A percentile compares a stretch with the other conserved stretches of the same genome.
Evolutionary conservation across 2,888 invertebrate genomes (phyloP).

Genomic region (Phaedon cochleariae): DNA sequence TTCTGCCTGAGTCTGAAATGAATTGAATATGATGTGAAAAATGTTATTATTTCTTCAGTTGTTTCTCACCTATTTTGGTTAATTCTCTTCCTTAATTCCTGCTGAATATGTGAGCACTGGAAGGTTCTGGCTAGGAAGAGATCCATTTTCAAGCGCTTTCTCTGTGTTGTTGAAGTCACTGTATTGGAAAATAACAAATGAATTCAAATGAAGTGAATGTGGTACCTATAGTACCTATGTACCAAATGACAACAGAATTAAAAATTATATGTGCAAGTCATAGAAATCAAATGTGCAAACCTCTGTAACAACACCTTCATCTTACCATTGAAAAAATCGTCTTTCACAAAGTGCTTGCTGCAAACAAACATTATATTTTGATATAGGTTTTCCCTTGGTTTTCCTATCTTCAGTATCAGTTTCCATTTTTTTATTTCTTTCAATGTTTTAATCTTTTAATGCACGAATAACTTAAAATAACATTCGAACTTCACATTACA

Average conservation of each 20-base stretch:
- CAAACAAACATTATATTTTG: slow-evolving; percentile 6
- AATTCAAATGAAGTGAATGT: background rate
- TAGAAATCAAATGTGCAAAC: too few relatives aligned
- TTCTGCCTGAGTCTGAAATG: background rate
- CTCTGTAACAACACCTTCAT: background rate
- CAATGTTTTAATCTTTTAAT: background rate
- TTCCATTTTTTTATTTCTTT: slow-evolving; percentile 1
- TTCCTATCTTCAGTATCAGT: background rate
- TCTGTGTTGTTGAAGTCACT: background rate
- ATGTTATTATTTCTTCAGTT: background rate
- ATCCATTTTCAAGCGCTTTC: slow-evolving; percentile 1
- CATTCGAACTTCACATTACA: too few relatives aligned
- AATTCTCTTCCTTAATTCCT: background rate
- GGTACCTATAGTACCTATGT: background rate
- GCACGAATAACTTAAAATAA: background rate
- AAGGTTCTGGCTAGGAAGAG: background rate
- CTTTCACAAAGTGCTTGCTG: slow-evolving; percentile 1
- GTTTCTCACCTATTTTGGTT: background rate
- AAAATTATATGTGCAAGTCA: too few relatives aligned
- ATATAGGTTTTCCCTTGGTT: too few relatives aligned
- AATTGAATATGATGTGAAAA: background rate
- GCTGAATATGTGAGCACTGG: background rate
- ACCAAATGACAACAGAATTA: too few relatives aligned
- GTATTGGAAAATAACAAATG: background rate
- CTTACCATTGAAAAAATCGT: background rate